These are phyloP conservation scores for Tridacna gigas DNA, from an alignment of 2,888 invertebrate genomes.

Conservation along the genomic window DNA sequence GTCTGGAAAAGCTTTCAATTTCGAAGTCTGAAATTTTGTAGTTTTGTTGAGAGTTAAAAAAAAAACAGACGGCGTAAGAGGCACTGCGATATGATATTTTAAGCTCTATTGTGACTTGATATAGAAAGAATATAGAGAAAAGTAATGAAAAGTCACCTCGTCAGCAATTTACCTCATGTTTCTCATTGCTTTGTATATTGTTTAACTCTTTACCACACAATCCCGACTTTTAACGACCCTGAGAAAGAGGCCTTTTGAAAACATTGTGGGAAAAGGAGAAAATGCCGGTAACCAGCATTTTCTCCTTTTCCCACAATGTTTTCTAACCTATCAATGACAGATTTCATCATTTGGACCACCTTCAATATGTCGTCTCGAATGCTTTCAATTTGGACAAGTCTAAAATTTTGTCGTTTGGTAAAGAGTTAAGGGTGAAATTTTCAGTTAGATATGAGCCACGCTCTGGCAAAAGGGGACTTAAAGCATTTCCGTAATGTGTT, in stretches of 20 bases:
- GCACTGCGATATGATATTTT: too few species aligned
- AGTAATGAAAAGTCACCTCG: too few species aligned
- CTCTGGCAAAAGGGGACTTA: too few species aligned
- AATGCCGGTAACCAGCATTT: neutral
- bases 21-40: too few species aligned
- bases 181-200: too few species aligned
- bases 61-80: too few species aligned
- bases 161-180: too few species aligned
- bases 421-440: neutral
- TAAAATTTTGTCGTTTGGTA: neutral
- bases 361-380: neutral
- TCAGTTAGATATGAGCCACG: neutral
- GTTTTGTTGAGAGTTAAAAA: too few species aligned
- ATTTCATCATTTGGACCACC: neutral
- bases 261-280: constrained; percentile 3
- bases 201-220: neutral
- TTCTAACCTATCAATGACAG: neutral
- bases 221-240: neutral
- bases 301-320: neutral
- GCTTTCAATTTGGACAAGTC: neutral
- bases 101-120: too few species aligned
- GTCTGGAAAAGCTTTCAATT: too few species aligned
- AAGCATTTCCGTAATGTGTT: too few species aligned
- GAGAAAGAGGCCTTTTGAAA: neutral
- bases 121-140: too few species aligned